These are phyloP conservation scores for Phoenicopterus ruber DNA, from an alignment of 2,113 vertebrate genomes.

Conservation along the genomic window DNA sequence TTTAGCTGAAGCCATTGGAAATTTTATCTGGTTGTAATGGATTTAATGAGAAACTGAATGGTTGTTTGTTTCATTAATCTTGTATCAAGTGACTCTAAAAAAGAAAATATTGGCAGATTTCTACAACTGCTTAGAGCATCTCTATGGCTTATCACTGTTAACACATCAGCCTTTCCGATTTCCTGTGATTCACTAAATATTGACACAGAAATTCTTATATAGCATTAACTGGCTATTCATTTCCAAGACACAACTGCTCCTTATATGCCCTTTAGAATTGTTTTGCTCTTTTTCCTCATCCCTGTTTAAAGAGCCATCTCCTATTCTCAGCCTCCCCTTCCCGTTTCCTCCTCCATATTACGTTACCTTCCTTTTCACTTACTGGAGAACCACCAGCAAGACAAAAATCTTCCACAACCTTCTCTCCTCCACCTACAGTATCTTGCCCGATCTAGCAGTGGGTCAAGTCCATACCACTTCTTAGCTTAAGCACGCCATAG, in stretches of 20 bases:
- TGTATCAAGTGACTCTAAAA: conserved; percentile 56
- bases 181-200: conserved; percentile 61
- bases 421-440: neutral
- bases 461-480: neutral
- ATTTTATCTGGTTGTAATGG: conserved; percentile 18
- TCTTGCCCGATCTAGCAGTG: neutral
- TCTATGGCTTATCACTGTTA: conserved; percentile 58
- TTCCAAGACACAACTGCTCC: conserved; percentile 7
- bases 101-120: conserved; percentile 68
- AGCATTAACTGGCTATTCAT: conserved; percentile 60
- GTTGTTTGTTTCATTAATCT: conserved; percentile 48
- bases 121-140: conserved; percentile 61
- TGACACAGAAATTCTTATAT: conserved; percentile 56
- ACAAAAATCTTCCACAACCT: neutral
- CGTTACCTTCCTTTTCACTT: neutral
- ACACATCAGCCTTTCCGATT: conserved; percentile 30
- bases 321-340: neutral
- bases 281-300: neutral
- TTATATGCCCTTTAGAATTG: neutral
- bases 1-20: conserved; percentile 8
- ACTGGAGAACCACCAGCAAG: neutral
- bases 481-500: neutral
- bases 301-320: neutral
- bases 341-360: neutral
- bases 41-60: conserved; percentile 40